These are phyloP conservation scores for Eunapius fragilis DNA, from an alignment of 37 sponge, comb jelly and placozoan genomes.

Conservation along the genomic window DNA sequence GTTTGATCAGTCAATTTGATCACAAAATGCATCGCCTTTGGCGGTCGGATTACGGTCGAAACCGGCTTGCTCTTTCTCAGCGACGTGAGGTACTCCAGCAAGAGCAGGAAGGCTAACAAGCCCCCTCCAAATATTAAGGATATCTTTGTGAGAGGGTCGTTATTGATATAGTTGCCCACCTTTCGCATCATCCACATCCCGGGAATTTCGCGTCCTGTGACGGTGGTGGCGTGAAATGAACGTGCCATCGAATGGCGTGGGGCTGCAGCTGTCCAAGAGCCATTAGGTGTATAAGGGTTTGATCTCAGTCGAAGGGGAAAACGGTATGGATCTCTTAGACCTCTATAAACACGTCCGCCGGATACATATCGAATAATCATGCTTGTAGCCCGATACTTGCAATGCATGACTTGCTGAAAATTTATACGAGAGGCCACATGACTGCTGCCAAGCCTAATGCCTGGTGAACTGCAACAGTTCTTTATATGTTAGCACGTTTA, in stretches of 20 bases:
- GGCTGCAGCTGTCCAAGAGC: neutral
- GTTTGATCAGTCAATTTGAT: neutral
- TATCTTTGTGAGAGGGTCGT: constrained; percentile 65
- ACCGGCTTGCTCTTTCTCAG: neutral
- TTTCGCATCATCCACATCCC: neutral
- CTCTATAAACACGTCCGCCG: neutral
- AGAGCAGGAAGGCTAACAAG: constrained; percentile 43
- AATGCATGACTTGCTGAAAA: neutral
- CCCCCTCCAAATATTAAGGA: constrained; percentile 71
- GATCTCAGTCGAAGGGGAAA: neutral
- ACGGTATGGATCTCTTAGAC: neutral
- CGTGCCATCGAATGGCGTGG: neutral
- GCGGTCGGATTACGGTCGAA: neutral
- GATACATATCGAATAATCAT: neutral
- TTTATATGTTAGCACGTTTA: neutral
- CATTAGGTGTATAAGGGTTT: neutral
- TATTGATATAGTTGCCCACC: constrained; percentile 15
- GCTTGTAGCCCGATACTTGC: neutral
- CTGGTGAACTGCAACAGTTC: neutral
- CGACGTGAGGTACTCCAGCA: constrained; percentile 35
- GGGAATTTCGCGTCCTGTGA: neutral
- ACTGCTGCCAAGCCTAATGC: neutral
- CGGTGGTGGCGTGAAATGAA: neutral
- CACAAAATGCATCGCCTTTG: constrained; percentile 1
- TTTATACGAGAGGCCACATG: neutral